A percentile compares a stretch with the other conserved stretches of the same genome.
phyloP scores from a whole-genome alignment of 2,113 vertebrate genomes.

The Micronycteris hirsuta region DNA sequence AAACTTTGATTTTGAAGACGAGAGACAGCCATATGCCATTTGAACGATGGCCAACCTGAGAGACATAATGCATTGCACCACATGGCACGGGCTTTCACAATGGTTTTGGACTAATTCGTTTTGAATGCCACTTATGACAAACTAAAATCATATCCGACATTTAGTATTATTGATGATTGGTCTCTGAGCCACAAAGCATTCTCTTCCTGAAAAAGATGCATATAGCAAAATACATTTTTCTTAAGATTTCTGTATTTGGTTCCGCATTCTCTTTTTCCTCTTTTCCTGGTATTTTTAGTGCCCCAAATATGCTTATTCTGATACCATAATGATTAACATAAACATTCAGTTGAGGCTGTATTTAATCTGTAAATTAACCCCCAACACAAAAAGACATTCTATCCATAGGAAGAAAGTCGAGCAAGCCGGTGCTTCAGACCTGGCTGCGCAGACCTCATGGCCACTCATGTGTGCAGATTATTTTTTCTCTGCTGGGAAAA shows the following conservation, averaged over 20 bases:
- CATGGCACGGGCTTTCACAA: not conserved
- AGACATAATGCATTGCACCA: not conserved
- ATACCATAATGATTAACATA: not conserved
- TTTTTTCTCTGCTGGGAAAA: not conserved
- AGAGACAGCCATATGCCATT: not conserved
- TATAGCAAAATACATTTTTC: not conserved
- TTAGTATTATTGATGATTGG: not conserved
- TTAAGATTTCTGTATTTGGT: not conserved
- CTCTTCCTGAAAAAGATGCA: not conserved
- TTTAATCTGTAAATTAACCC: not conserved
- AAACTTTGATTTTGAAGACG: not conserved
- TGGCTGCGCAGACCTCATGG: not conserved
- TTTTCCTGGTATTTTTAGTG: constrained; percentile 33
- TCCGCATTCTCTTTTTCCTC: not conserved
- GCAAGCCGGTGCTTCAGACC: not conserved
- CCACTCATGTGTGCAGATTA: not conserved
- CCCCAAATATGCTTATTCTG: constrained; percentile 7
- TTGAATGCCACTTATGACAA: not conserved
- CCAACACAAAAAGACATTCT: not conserved
- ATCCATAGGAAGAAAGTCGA: not conserved
- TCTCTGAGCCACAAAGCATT: not conserved
- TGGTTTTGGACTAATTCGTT: not conserved
- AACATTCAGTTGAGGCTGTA: not conserved
- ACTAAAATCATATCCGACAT: not conserved
- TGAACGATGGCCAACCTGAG: not conserved